These are phyloP conservation scores for Arenaria interpres DNA, from an alignment of 2,113 vertebrate genomes.

Conservation along the genomic window DNA sequence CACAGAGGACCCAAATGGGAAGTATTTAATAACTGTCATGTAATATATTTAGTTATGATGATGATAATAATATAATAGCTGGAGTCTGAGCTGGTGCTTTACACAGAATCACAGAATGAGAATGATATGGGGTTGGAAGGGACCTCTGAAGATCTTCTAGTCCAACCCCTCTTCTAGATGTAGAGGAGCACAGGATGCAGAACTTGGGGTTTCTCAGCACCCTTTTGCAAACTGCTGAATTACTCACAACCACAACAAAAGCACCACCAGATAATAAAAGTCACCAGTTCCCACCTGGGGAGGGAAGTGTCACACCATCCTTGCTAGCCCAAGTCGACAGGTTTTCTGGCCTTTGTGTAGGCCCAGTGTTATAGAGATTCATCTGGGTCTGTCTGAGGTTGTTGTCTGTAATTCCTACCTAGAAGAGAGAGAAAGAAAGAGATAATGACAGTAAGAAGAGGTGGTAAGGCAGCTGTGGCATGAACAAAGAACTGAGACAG, in stretches of 20 bases:
- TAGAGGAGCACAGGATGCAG: neutral
- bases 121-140: too few species aligned
- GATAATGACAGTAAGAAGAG: too few species aligned
- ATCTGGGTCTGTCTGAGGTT: neutral
- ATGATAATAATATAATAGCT: neutral
- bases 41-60: neutral
- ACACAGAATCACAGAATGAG: too few species aligned
- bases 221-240: neutral
- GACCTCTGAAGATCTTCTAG: too few species aligned
- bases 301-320: neutral
- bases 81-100: neutral
- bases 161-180: neutral
- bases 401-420: neutral
- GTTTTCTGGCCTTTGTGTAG: neutral
- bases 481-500: neutral
- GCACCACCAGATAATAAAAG: neutral
- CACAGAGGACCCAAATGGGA: neutral
- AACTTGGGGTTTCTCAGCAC: neutral
- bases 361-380: neutral
- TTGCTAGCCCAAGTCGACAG: neutral
- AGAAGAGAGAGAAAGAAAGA: neutral
- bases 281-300: neutral
- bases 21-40: neutral
- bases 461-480: neutral
- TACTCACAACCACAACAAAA: neutral